Evolutionary conservation across 2,113 vertebrate species (phyloP).

Genomic region (pig (Sus scrofa)): T2T-Sscrofa CM000816.6:108528001-108528500

Average conservation of each 20-base stretch:
- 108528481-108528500: background rate
- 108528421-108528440: slow-evolving; percentile 54
- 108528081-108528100: no score
- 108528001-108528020: no score
- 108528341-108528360: slow-evolving; percentile 38
- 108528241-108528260: slow-evolving; percentile 24
- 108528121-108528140: no score
- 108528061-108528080: no score
- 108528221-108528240: slow-evolving; percentile 35
- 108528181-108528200: no score
- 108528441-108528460: background rate
- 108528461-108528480: slow-evolving; percentile 44
- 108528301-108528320: slow-evolving; percentile 47
- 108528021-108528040: no score
- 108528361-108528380: slow-evolving; percentile 58
- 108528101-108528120: no score
- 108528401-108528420: slow-evolving; percentile 56
- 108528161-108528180: no score
- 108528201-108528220: background rate
- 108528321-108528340: background rate
- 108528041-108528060: no score
- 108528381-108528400: slow-evolving; percentile 33
- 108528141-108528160: no score
- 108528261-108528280: background rate
- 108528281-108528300: slow-evolving; percentile 64